Base-by-base conservation (phyloP, 2,113 vertebrate genomes). In the Hippocampus guttulatus region DNA sequence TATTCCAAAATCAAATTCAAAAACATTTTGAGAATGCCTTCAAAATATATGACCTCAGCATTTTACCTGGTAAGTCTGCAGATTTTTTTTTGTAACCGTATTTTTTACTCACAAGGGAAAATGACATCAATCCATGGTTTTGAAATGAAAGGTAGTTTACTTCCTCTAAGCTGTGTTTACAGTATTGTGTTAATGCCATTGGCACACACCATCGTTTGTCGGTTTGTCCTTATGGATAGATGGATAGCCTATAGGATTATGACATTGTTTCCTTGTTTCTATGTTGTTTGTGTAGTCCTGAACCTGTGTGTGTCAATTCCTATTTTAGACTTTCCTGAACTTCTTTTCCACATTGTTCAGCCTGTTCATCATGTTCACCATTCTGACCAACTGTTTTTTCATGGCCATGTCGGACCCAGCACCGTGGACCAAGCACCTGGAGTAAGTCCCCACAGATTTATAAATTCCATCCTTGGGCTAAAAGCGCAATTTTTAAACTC, bases 291-390 rank as follows among this genome's bases (percentile, higher is more conserved):
- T 8, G 55, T 55, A n/a, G 25, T 41, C 25, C 10, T 70, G 16
- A 67, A n/a, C 57, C 15, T 69, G 41, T 14, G 0, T 66, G 54
- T 45, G 38, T 45, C 60, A 58, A 57, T 75, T 0, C 0, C 1
- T n/a, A 23, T 63, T n/a, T 57, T 12, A 7, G n/a, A 52, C 40
- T 71, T 87, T 89, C 93, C 95, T 97, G 96, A 93, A 97, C 92
- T 23, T 0, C 7, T 0, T 1, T 1, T 40, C 73, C 76, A 98
- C 91, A 73, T 95, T 98, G 86, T 99, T 99, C 90, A 99, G 93
- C 91, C 91, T 97, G 89, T 96, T 98, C 80, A 99, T 99, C 85
- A 99, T 99, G 97, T 98, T 94, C 91, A 99, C 97, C 78, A 99
- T 99, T 87, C 91, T 99, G 86, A 98, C 97, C 86, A 99, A 99